Evolutionary conservation across 2,797 vertebrate species (phyloP), one percentile per base, ranked within the genome.

Genomic region (Dipus sagitta): DNA sequence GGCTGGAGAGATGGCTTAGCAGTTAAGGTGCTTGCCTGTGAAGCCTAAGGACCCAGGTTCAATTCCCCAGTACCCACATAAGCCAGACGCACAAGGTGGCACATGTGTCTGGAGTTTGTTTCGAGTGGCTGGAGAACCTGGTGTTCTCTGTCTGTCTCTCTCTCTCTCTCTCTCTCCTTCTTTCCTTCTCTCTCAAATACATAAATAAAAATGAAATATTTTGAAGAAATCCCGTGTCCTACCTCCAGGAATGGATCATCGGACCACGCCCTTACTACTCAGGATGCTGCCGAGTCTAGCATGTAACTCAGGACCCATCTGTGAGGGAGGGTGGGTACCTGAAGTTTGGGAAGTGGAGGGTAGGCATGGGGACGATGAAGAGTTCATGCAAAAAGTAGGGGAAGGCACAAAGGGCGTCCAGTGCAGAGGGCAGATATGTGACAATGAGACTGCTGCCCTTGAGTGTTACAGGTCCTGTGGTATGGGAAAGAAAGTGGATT

Each of bases 321-420:
- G 72, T 24, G 64, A 71, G 81, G 34, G 26, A 15, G 23, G 3
- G 1, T 0, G 0, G 64, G 0, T 20, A 67, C 8, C 65, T 64
- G 70, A 77, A 34, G 58, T 72, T 20, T 24, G n/a, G 71, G 74
- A 65, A 42, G 6, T 20, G 18, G 30, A n/a, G 26, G 5, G 8
- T 15, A 14, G 79, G 30, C 26, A 15, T 0, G 28, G 14, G 30
- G 38, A 58, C 0, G 10, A 38, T 68, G 64, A 28, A 77, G 77
- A 52, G 4, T 26, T 32, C 28, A 0, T 0, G 6, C 34, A 1
- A 3, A 52, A 6, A 1, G 5, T 0, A 6, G n/a, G 0, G 0
- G 2, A 10, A 52, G 71, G 32, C 24, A 1, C 20, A 9, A 67
- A 38, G 7, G 8, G 4, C 0, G 0, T 24, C 30, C 23, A 0